A percentile compares a stretch with the other conserved stretches of the same genome.
Conservation (phyloP, 2,888 invertebrate genomes). For the Lacanobia oleracea region DNA sequence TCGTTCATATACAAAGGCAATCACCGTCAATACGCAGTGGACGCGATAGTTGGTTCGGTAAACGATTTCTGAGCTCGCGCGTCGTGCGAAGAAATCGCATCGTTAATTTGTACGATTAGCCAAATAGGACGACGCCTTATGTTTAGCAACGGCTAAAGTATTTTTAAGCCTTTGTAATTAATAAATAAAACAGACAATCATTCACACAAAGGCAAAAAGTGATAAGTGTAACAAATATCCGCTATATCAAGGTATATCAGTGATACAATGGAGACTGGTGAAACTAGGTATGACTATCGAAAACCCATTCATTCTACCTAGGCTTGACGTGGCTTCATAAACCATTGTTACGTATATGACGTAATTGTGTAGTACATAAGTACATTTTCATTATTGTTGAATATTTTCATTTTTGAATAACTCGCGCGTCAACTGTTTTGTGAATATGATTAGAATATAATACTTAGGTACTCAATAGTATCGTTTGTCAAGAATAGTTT, state of each 20-base stretch:
- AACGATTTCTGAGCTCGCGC: no score
- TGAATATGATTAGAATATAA: constrained; percentile 18
- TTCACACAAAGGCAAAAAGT: constrained; percentile 34
- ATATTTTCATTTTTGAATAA: constrained; percentile 45
- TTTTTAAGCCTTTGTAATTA: constrained; percentile 4
- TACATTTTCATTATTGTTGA: constrained; percentile 42
- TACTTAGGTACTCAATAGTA: neutral
- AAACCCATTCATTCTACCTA: constrained; percentile 55
- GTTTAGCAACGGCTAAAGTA: no score
- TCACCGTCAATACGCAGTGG: no score
- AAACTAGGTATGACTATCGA: constrained; percentile 56
- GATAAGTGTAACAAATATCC: constrained; percentile 26
- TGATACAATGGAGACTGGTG: constrained; percentile 52
- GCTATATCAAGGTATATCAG: neutral
- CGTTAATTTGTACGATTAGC: no score
- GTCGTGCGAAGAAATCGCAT: no score
- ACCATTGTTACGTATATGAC: constrained; percentile 46
- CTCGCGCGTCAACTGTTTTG: constrained; percentile 14
- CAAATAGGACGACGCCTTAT: no score
- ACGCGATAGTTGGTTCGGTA: no score
- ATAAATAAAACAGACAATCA: constrained; percentile 25
- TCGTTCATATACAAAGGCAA: no score
- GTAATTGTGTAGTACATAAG: constrained; percentile 43
- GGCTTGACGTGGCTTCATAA: constrained; percentile 46
- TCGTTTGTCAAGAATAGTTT: neutral